Evolutionary conservation across 2,113 vertebrate species (phyloP), one percentile per base, ranked within the genome.

Genomic region (Phoenicopterus ruber): DNA sequence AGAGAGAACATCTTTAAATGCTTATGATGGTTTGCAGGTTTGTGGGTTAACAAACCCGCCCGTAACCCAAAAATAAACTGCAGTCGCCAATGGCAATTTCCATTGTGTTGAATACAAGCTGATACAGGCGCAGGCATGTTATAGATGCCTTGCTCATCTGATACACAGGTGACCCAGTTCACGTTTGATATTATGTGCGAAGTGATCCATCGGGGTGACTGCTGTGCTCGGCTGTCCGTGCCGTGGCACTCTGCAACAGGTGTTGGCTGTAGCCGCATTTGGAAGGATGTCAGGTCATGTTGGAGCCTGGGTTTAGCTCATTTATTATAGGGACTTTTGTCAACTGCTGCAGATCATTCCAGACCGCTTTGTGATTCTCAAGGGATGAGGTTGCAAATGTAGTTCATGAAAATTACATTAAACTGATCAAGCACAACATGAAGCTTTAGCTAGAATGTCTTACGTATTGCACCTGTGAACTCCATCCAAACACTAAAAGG

Each of bases 371-470:
- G 31, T 44, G 38, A 58, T 49, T 86, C 76, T 80, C 67, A 40
- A 46, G 46, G 88, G 82, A 76, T 72, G 62, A 85, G 38, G 54
- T 59, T 87, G 38, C 71, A 95, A 93, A 76, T 38, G 61, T 76
- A 71, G 62, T 88, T 95, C 49, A 54, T 76, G 65, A 86, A 84
- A 94, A 92, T 93, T 83, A 46, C n/a, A 90, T 94, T 93, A 94
- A 93, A 74, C 46, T 50, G 85, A 94, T 76, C 47, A 67, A 65
- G 78, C 63, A 65, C 54, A 55, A 71, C 40, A 42, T 2, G 18
- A 80, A 89, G 61, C 32, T 82, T 93, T 73, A 83, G 55, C 65
- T 80, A 29, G 50, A 74, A 63, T 49, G 52, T 50, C 54, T 50
- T 59, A 29, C 11, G 47, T 95, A 50, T 80, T 69, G 18, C 25